Evolutionary conservation across 2,113 vertebrate genomes (phyloP), one percentile per base, ranked within the genome.

Genomic region (Himantopus leucocephalus): DNA sequence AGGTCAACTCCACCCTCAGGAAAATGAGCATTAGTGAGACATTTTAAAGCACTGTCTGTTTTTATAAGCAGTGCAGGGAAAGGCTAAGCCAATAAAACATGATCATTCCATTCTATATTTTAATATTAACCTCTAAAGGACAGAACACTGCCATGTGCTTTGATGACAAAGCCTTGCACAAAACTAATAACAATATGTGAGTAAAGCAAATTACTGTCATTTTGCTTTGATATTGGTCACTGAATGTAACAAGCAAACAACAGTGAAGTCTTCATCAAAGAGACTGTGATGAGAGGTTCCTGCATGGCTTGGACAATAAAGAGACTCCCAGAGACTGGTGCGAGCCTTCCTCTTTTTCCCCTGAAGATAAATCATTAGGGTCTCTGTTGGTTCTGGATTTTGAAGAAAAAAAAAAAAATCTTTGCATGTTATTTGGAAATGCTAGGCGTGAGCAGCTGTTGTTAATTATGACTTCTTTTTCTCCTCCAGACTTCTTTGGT

Each of bases 1-100:
- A 98, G 98, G 98, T 98, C 98, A 98, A 87, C 93, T 97, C 96
- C 87, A 97, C 96, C 97, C 95, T 96, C 96, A 97, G 96, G 95
- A 98, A 98, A 98, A 98, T 97, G 97, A 97, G 97, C 98, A 97
- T 98, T 98, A 98, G 97, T 96, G 97, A 97, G 96, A 96, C 95
- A 88, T 98, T 98, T 98, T 98, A 98, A 98, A 98, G 97, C 96
- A 96, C 90, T 98, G 98, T 98, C 98, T 98, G 97, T 98, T 98
- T 98, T 98, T 98, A 99, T 98, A 98, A 98, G 98, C 97, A 97
- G 98, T 97, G 98, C 98, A 98, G 95, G 92, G 95, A 98, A 98
- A 98, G 98, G 97, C 98, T 98, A 98, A 98, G 97, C 98, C 98
- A 98, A 98, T 98, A 98, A 98, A 98, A 98, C 96, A 95, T 97